These are phyloP conservation scores for Spodoptera frugiperda DNA, from an alignment of 1,140 invertebrate species.

Conservation along the genomic window DNA sequence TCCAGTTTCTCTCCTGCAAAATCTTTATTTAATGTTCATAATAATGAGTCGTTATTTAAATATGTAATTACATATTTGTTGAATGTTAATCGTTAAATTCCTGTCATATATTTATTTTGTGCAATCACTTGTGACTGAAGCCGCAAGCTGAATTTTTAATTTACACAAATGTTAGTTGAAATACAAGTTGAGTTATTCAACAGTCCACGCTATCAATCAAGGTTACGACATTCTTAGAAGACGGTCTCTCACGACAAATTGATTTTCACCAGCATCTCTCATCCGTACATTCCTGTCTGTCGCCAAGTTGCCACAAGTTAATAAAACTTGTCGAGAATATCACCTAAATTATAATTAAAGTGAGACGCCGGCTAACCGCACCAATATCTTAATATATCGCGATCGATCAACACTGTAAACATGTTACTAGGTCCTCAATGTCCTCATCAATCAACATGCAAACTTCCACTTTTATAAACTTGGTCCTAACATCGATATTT, in stretches of 20 bases:
- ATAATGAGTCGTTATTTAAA: conserved; percentile 8
- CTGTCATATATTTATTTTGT: conserved; percentile 9
- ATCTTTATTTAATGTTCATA: background rate
- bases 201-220: background rate
- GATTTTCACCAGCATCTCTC: background rate
- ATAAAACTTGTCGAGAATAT: conserved; percentile 20
- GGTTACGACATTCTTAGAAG: background rate
- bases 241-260: conserved; percentile 8
- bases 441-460: conserved; percentile 31
- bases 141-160: background rate
- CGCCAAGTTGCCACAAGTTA: background rate
- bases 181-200: background rate
- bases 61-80: conserved; percentile 13
- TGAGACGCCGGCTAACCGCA: background rate
- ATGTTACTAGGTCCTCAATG: background rate
- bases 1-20: too few relatives aligned
- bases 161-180: background rate
- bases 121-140: background rate
- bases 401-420: conserved; percentile 40
- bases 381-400: conserved; percentile 35
- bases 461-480: conserved; percentile 23
- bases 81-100: conserved; percentile 4
- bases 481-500: conserved; percentile 16
- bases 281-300: background rate
- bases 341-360: conserved; percentile 25